Percentiles rank a stretch among this genome's conserved stretches.
Conservation (phyloP, 2,888 invertebrate genomes). For the Sinhomidia bicolor region DNA sequence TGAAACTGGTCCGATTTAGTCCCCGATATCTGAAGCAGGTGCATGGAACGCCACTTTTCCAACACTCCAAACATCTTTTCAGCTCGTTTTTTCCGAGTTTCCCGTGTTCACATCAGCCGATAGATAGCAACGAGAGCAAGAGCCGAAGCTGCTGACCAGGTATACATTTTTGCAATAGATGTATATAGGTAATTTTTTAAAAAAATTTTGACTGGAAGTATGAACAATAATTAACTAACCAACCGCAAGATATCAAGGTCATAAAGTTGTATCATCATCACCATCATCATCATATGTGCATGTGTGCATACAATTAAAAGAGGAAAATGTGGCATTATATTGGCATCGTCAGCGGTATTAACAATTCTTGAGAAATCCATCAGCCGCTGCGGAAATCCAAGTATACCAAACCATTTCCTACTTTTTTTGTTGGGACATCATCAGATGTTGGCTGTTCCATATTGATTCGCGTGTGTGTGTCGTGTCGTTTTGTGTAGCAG, state of each 20-base stretch:
- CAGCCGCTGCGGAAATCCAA: too few relatives aligned
- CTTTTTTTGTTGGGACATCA: background rate
- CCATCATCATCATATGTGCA: background rate
- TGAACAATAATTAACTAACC: too few relatives aligned
- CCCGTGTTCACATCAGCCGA: conserved; percentile 11
- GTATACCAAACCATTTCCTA: background rate
- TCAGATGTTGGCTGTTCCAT: background rate
- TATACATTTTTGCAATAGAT: background rate
- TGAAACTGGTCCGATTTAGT: background rate
- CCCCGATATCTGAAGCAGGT: conserved; percentile 24
- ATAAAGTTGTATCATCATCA: background rate
- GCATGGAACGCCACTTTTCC: conserved; percentile 52
- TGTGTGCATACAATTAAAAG: background rate
- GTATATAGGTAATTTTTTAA: background rate
- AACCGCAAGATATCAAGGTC: too few relatives aligned
- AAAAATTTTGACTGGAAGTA: background rate
- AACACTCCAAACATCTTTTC: conserved; percentile 9
- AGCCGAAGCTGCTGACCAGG: too few relatives aligned
- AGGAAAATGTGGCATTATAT: too few relatives aligned
- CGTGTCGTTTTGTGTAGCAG: too few relatives aligned
- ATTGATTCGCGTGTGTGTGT: background rate
- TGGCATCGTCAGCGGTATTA: too few relatives aligned
- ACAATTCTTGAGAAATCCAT: too few relatives aligned
- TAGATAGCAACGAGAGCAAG: conserved; percentile 39
- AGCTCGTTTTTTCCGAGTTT: background rate